Percentiles rank a stretch among this genome's conserved stretches.
Evolutionary conservation across 1,140 invertebrate genomes (phyloP).

Genomic region (Ericerus pela): DNA sequence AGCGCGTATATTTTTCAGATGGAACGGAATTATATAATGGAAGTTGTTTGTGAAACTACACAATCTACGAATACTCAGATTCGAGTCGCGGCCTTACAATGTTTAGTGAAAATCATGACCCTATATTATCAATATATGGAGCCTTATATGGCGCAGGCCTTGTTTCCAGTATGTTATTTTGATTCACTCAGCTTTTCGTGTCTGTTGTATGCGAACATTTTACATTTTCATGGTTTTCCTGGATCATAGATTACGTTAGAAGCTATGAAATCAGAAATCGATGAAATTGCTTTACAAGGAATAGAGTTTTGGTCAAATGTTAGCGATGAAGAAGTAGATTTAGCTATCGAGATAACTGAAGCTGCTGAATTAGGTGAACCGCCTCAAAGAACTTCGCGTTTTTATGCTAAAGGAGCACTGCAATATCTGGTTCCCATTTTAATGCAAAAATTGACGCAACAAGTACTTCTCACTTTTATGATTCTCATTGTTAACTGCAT

Average conservation of each 20-base stretch:
- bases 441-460: slow-evolving; percentile 86
- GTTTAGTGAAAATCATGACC: slow-evolving; percentile 97
- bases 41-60: slow-evolving; percentile 90
- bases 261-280: slow-evolving; percentile 93
- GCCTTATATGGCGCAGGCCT: slow-evolving; percentile 90
- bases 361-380: slow-evolving; percentile 78
- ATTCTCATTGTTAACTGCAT: too few species aligned
- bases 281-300: slow-evolving; percentile 93
- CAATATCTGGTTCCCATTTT: slow-evolving; percentile 90
- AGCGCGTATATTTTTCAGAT: slow-evolving; percentile 35
- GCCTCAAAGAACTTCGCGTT: slow-evolving; percentile 73
- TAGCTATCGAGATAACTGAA: slow-evolving; percentile 88
- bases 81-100: slow-evolving; percentile 89
- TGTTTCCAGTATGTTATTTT: slow-evolving; percentile 67
- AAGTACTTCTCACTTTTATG: slow-evolving; percentile 34
- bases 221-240: not conserved
- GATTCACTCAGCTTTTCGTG: not conserved
- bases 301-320: slow-evolving; percentile 99
- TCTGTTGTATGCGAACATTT: not conserved
- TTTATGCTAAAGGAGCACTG: slow-evolving; percentile 91
- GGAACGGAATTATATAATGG: slow-evolving; percentile 98
- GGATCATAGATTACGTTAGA: slow-evolving; percentile 74
- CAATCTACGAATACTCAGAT: slow-evolving; percentile 74
- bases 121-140: slow-evolving; percentile 99
- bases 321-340: slow-evolving; percentile 96